phyloP scores from a whole-genome alignment of 2,797 vertebrate genomes.

The Alfaro cultratus region DNA sequence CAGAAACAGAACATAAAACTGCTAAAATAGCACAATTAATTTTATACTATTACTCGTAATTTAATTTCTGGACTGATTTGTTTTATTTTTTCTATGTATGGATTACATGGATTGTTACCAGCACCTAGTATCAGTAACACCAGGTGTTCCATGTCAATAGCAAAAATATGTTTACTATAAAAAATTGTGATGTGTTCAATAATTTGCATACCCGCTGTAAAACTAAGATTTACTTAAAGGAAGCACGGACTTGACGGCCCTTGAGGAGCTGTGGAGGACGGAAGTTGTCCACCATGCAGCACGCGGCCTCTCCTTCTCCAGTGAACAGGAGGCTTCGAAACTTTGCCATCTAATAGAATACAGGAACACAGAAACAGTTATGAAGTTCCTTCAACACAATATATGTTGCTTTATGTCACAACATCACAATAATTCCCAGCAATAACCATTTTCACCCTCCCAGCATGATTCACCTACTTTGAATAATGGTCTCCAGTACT shows the following conservation, averaged over 20 bases:
- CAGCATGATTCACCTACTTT: neutral
- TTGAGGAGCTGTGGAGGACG: conserved; percentile 91
- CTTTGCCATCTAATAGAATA: conserved; percentile 82
- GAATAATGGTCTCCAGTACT: neutral
- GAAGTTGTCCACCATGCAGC: conserved; percentile 88
- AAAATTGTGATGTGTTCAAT: too few species aligned
- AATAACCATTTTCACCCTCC: neutral
- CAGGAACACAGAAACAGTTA: neutral
- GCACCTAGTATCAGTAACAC: too few species aligned
- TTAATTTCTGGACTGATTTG: too few species aligned
- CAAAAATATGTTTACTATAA: too few species aligned
- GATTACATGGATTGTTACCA: too few species aligned
- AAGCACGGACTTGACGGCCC: conserved; percentile 86
- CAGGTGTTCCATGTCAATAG: too few species aligned
- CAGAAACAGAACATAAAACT: too few species aligned
- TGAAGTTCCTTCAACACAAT: neutral
- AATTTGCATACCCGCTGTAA: neutral
- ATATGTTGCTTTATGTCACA: neutral
- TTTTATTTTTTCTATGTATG: too few species aligned
- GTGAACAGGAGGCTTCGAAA: conserved; percentile 87
- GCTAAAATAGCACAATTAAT: too few species aligned
- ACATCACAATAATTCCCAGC: neutral
- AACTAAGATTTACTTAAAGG: conserved; percentile 83
- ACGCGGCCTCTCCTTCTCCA: conserved; percentile 80
- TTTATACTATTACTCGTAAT: too few species aligned